Evolutionary conservation across 1,140 invertebrate species (phyloP).

Genomic region (Globodera ellingtonae): DNA sequence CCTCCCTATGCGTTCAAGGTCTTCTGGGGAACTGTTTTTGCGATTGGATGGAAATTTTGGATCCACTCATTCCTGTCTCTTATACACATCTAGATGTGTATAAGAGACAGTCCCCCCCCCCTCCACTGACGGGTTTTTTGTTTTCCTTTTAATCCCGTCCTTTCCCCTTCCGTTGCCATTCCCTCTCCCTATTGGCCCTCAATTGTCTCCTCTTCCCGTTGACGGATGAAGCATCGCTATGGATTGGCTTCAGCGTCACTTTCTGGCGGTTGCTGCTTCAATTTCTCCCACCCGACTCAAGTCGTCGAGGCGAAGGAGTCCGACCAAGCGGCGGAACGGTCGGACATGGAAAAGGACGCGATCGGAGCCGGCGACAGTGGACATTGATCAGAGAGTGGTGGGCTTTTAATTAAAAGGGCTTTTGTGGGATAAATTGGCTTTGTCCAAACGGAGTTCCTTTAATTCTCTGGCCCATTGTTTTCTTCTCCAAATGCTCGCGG

Average conservation of each 20-base stretch:
- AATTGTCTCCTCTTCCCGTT: neutral
- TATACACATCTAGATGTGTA: too few species aligned
- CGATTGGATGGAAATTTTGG: too few species aligned
- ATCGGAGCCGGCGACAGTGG: constrained; percentile 16
- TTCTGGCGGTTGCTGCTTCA: constrained; percentile 11
- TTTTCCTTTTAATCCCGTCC: neutral
- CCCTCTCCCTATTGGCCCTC: too few species aligned
- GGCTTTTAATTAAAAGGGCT: neutral
- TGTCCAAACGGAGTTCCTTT: too few species aligned
- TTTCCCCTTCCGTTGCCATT: neutral
- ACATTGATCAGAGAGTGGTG: constrained; percentile 21
- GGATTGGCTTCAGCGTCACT: constrained; percentile 30
- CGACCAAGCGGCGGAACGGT: constrained; percentile 2
- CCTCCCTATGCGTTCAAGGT: too few species aligned
- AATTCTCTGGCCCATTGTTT: too few species aligned
- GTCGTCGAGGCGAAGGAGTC: neutral
- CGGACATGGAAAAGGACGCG: constrained; percentile 3
- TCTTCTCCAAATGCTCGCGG: too few species aligned
- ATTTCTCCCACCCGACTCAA: constrained; percentile 17
- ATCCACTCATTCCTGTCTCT: too few species aligned
- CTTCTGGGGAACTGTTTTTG: too few species aligned
- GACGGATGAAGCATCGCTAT: constrained; percentile 5
- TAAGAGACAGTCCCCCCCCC: too few species aligned
- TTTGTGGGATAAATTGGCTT: too few species aligned
- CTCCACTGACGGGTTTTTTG: neutral